Conservation (phyloP, 2,888 invertebrate species). For the Vesta saturnalis region DNA sequence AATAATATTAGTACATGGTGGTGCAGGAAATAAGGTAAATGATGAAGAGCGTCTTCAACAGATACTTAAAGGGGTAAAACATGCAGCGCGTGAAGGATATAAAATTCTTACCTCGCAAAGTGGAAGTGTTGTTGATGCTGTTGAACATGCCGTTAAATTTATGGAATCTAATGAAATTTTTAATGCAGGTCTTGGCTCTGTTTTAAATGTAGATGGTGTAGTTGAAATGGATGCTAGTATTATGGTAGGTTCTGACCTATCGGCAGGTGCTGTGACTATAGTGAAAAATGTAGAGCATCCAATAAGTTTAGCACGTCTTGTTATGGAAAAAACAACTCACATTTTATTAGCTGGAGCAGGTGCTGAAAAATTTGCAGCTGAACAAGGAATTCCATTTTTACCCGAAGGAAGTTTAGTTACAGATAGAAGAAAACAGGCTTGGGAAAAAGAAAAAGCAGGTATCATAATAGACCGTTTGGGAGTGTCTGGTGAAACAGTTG, state of each 20-base stretch:
- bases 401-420: slow-evolving; percentile 75
- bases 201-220: slow-evolving; percentile 77
- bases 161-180: slow-evolving; percentile 84
- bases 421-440: slow-evolving; percentile 68
- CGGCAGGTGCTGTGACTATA: slow-evolving; percentile 78
- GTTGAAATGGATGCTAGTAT: slow-evolving; percentile 90
- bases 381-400: slow-evolving; percentile 71
- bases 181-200: slow-evolving; percentile 85
- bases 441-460: slow-evolving; percentile 66
- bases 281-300: slow-evolving; percentile 81
- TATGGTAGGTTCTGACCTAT: slow-evolving; percentile 77
- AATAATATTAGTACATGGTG: slow-evolving; percentile 83
- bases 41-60: slow-evolving; percentile 72
- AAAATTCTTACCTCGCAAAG: slow-evolving; percentile 64
- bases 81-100: slow-evolving; percentile 72
- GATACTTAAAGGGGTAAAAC: slow-evolving; percentile 70
- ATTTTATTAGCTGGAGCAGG: slow-evolving; percentile 78
- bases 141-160: slow-evolving; percentile 78
- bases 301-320: slow-evolving; percentile 76
- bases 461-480: neutral
- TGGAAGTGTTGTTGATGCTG: slow-evolving; percentile 76
- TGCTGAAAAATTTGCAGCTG: slow-evolving; percentile 76
- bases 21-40: slow-evolving; percentile 78
- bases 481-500: slow-evolving; percentile 79
- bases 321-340: slow-evolving; percentile 82